Evolutionary conservation across 2,113 vertebrate genomes (phyloP).

Genomic region (Turnix velox): DNA sequence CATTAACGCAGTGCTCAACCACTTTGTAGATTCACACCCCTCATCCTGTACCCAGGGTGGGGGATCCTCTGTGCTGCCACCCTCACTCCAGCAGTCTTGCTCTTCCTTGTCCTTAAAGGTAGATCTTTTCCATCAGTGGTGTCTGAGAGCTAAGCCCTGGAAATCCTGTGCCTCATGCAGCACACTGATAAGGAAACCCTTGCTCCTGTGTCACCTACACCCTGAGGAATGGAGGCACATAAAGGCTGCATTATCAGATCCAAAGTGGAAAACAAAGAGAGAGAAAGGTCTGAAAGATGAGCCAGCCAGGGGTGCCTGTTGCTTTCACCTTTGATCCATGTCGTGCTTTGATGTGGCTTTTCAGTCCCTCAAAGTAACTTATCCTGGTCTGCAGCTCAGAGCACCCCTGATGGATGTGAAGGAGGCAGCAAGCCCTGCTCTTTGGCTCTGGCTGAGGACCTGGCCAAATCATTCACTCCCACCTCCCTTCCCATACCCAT

Average conservation of each 20-base stretch:
- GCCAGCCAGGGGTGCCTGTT: neutral
- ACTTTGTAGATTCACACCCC: neutral
- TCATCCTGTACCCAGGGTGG: neutral
- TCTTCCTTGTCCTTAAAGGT: neutral
- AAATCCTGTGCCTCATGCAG: neutral
- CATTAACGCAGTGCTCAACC: neutral
- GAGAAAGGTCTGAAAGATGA: slow-evolving; percentile 1
- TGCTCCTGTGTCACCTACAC: neutral
- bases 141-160: neutral
- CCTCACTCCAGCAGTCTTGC: neutral
- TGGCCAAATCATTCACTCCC: neutral
- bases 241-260: slow-evolving; percentile 21
- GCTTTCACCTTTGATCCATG: slow-evolving; percentile 14
- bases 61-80: neutral
- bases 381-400: neutral
- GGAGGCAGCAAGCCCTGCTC: neutral
- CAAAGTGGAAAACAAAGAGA: slow-evolving; percentile 16
- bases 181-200: neutral
- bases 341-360: slow-evolving; percentile 4
- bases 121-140: neutral
- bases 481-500: neutral
- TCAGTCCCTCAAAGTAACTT: neutral
- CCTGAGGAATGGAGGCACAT: neutral
- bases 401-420: slow-evolving; percentile 7
- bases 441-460: neutral